Base-by-base conservation (phyloP, 2,888 invertebrate genomes). In the Ophion slaviceki region DNA sequence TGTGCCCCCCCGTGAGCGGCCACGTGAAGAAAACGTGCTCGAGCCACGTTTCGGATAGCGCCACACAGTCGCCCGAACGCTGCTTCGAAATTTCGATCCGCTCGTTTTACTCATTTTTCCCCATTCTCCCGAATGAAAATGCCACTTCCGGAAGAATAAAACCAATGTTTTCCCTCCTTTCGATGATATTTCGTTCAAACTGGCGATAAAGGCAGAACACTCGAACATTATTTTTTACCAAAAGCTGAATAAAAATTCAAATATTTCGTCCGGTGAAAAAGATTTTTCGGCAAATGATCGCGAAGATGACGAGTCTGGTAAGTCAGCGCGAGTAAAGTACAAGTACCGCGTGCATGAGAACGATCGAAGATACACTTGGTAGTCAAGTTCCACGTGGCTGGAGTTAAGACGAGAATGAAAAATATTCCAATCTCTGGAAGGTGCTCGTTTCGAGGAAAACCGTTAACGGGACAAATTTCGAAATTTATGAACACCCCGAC, bases 11-110 rank as follows among this genome's bases (percentile, higher is more conserved):
- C 10, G 61, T 32, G 45, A 45, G 75, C 32, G 40, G 85, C 87
- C 89, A 89, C 89, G 88, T 88, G 89, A 88, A 86, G 85, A 88
- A 88, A 89, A 89, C 88, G 88, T 89, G 89, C 82, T 87, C 84
- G 78, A 45, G 17, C 59, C 40, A 61, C 70, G 53, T 36, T 47
- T 66, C 40, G 45, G 64, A 5, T 70, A 4, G 45, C 71, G 76
- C 66, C n/a, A 45, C 66, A 64, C n/a, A 8, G 11, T 74, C 20
- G 36, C 47, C 10, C 72, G 40, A 47, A 57, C 45, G 62, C 45
- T 45, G 53, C 66, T 72, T 45, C 64, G 77, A 74, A 68, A 68
- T 20, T 78, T 68, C 24, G 2, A 59, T 7, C 20, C 36, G 20
- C 6, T 36, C 66, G n/a, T 36, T 59, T 20, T 68, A 53, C 45